Evolutionary conservation across 64 coral and sea anemone species (phyloP), one percentile per base, ranked within the genome.

Genomic region (Stylophora pistillata): DNA sequence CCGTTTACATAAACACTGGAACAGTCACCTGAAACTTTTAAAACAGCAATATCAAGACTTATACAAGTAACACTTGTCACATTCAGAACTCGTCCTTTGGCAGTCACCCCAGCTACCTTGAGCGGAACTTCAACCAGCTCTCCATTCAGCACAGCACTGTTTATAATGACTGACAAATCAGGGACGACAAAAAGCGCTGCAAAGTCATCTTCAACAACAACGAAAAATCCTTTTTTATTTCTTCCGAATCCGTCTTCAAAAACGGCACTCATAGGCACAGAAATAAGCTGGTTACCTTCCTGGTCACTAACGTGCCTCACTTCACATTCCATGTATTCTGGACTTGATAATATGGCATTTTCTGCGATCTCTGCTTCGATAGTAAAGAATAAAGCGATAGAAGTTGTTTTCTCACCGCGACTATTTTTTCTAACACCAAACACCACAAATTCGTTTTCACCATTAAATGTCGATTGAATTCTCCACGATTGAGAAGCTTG

Each of bases 1-100:
- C 89, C 89, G 32, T 85, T 86, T 26, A 91, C 79, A 86, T 76
- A 91, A 20, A 91, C 89, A 14, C 56, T 53, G 23, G 89, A 74
- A 63, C 89, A 91, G 71, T 91, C 53, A 0, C 21, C 34, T 29
- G 74, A 83, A 66, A 53, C 89, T 86, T 85, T 85, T 66, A 91
- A 80, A 64, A 65, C 58, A 59, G 60, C 55, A 16, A n/a, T 25
- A 58, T 91, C 56, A 68, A 84, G 75, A 76, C 79, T 85, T 26
- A 55, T 33, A 69, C 89, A 91, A 0, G 58, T 18, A 20, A 86
- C 74, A 29, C 25, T 56, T 13, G 89, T 66, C 54, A 91, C 58
- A 53, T 69, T 77, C 7, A 64, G 15, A 26, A 76, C n/a, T 86
- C 17, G 13, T 47, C 89, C 89, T 53, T 28, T 77, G 16, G 80